phyloP scores from a whole-genome alignment of 2,888 invertebrate species.

The Luperina testacea region DNA sequence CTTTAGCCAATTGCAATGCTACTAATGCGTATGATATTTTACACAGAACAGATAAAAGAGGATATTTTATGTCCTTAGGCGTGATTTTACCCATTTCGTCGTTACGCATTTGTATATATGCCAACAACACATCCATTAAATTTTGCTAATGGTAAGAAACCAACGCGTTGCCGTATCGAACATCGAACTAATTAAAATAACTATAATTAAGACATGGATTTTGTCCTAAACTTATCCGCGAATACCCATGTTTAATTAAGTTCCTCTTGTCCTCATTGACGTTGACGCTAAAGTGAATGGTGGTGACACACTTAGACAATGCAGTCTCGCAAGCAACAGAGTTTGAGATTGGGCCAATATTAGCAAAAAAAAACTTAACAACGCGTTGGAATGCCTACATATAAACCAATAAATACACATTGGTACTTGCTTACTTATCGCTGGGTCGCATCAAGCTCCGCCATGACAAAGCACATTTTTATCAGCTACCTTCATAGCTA shows the following conservation, averaged over 20 bases:
- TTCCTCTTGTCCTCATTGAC: conserved; percentile 11
- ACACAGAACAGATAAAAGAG: background rate
- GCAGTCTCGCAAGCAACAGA: background rate
- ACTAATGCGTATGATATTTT: background rate
- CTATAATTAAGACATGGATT: background rate
- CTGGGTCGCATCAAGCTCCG: conserved; percentile 49
- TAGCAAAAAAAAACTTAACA: background rate
- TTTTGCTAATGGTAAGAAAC: background rate
- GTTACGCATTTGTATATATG: conserved; percentile 15
- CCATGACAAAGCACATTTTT: conserved; percentile 66
- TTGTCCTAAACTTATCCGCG: too few relatives aligned
- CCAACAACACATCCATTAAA: background rate
- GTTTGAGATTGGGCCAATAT: conserved; percentile 8
- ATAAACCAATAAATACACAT: conserved; percentile 50
- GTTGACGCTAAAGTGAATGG: background rate
- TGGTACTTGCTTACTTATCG: conserved; percentile 44
- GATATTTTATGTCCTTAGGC: background rate
- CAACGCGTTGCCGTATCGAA: background rate
- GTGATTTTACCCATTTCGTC: background rate
- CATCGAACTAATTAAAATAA: background rate
- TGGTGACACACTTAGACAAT: background rate
- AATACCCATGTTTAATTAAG: background rate
- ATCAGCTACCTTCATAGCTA: conserved; percentile 53
- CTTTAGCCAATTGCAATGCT: conserved; percentile 4
- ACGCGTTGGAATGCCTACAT: conserved; percentile 12